Conservation (phyloP, 2,888 invertebrate species). For the Andricus curvator region DNA sequence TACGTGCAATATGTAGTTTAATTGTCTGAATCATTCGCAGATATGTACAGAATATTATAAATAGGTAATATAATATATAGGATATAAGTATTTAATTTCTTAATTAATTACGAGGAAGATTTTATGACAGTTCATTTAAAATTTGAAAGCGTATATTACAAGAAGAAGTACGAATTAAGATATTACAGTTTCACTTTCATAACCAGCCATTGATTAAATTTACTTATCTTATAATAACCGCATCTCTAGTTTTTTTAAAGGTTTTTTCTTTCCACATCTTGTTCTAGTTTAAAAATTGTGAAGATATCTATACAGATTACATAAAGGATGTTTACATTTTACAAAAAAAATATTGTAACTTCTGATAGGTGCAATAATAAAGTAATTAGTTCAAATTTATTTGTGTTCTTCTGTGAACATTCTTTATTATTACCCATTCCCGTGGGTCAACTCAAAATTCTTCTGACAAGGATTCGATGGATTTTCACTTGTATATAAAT, state of each 20-base stretch:
- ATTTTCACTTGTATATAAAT: too few relatives aligned
- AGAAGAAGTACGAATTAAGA: background rate
- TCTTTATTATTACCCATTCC: background rate
- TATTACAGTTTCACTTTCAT: background rate
- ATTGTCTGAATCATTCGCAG: slow-evolving; percentile 10
- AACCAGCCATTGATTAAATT: slow-evolving; percentile 36
- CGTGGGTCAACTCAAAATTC: too few relatives aligned
- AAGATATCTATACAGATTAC: background rate
- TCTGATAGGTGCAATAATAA: background rate
- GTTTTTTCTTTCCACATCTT: background rate
- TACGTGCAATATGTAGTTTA: slow-evolving; percentile 40
- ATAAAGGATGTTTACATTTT: background rate
- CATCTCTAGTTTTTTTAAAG: background rate
- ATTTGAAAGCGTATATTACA: background rate
- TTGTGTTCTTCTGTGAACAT: background rate
- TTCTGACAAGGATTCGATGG: too few relatives aligned
- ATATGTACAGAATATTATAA: slow-evolving; percentile 38
- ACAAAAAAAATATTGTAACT: slow-evolving; percentile 12
- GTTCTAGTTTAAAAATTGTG: background rate
- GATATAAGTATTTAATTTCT: background rate
- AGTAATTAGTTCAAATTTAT: background rate
- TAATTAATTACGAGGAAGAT: background rate
- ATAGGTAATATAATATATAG: slow-evolving; percentile 10
- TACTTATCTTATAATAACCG: background rate
- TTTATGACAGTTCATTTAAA: background rate